phyloP scores from a whole-genome alignment of 2,888 invertebrate species.

The Rutpela maculata region DNA sequence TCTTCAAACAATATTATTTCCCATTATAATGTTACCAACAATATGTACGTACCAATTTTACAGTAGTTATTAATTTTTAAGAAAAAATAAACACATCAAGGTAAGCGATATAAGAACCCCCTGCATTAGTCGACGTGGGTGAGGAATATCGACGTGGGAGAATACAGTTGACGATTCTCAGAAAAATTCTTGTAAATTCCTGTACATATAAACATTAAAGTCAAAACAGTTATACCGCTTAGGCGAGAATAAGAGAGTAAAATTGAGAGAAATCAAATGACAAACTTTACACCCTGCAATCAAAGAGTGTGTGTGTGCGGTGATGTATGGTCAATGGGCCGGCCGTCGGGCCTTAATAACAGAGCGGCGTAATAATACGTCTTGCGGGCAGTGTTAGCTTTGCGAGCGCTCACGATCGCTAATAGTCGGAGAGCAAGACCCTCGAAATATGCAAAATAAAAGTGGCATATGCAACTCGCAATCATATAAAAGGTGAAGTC shows the following conservation, averaged over 20 bases:
- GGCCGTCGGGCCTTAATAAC: slow-evolving; percentile 72
- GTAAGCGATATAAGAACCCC: background rate
- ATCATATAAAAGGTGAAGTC: too few relatives aligned
- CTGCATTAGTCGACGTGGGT: slow-evolving; percentile 20
- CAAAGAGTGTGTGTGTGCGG: slow-evolving; percentile 64
- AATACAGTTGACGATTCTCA: slow-evolving; percentile 25
- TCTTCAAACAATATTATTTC: too few relatives aligned
- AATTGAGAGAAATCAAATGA: slow-evolving; percentile 69
- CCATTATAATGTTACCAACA: too few relatives aligned
- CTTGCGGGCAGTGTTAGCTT: slow-evolving; percentile 69
- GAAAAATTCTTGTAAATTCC: slow-evolving; percentile 33
- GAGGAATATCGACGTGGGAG: slow-evolving; percentile 25
- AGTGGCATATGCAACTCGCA: too few relatives aligned
- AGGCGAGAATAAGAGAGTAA: slow-evolving; percentile 51
- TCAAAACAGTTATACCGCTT: slow-evolving; percentile 53
- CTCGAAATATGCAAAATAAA: too few relatives aligned
- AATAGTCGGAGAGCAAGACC: too few relatives aligned
- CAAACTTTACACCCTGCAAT: slow-evolving; percentile 72
- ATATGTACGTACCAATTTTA: background rate
- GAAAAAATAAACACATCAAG: background rate
- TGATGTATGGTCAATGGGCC: slow-evolving; percentile 73
- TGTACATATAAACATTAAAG: slow-evolving; percentile 30
- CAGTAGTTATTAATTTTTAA: background rate
- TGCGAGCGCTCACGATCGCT: slow-evolving; percentile 59
- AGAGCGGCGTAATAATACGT: slow-evolving; percentile 72